phyloP scores from a whole-genome alignment of 2,113 vertebrate genomes.

The Paramisgurnus dabryanus region DNA sequence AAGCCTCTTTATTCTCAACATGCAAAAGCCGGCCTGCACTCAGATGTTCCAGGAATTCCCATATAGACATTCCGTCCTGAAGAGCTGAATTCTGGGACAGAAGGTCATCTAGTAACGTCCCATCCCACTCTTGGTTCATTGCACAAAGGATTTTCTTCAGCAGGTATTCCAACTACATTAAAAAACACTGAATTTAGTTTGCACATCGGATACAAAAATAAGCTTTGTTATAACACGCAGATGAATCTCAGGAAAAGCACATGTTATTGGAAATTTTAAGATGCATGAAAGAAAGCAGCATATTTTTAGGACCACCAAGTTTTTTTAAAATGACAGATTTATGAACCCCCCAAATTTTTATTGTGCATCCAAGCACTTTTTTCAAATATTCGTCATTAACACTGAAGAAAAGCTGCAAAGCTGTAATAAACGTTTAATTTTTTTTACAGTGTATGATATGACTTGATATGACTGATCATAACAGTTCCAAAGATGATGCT shows the following conservation, averaged over 20 bases:
- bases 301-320: neutral
- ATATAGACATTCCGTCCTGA: slow-evolving; percentile 69
- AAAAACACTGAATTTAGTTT: neutral
- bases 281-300: neutral
- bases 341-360: too few relatives aligned
- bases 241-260: too few relatives aligned
- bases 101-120: slow-evolving; percentile 67
- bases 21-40: slow-evolving; percentile 63
- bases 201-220: neutral
- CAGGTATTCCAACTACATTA: slow-evolving; percentile 74
- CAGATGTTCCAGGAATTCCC: slow-evolving; percentile 76
- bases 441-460: too few relatives aligned
- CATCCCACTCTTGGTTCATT: slow-evolving; percentile 77
- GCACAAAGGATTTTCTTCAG: slow-evolving; percentile 76
- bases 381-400: too few relatives aligned
- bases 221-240: too few relatives aligned
- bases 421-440: too few relatives aligned
- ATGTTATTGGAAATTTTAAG: neutral
- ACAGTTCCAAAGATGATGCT: too few relatives aligned
- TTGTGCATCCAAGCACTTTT: too few relatives aligned
- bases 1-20: slow-evolving; percentile 68
- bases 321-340: neutral
- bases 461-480: too few relatives aligned
- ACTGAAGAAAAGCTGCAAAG: too few relatives aligned
- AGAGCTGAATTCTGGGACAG: slow-evolving; percentile 63